Conservation (phyloP, 2,888 invertebrate genomes). For the Scaeva pyrastri region DNA sequence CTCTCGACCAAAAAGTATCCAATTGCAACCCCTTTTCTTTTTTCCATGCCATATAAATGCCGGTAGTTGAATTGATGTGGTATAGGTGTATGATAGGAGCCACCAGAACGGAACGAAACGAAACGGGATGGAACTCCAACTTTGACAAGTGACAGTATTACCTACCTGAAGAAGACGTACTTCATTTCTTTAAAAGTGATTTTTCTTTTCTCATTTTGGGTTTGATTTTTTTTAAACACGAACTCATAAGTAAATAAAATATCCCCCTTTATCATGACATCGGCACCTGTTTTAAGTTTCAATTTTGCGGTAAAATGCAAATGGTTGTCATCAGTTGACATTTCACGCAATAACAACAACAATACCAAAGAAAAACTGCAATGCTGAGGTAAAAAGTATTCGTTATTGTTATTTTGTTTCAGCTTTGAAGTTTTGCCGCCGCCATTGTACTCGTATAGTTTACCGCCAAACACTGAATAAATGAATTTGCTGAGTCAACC, state of each 20-base stretch:
- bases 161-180: conserved; percentile 43
- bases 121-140: background rate
- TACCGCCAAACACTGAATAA: conserved; percentile 39
- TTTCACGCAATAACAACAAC: conserved; percentile 6
- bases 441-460: background rate
- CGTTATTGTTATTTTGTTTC: conserved; percentile 8
- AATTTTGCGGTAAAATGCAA: conserved; percentile 42
- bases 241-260: conserved; percentile 16
- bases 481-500: conserved; percentile 29
- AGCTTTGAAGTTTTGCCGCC: conserved; percentile 67
- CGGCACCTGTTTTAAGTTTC: conserved; percentile 52
- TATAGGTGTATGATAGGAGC: too few relatives aligned
- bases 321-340: conserved; percentile 37
- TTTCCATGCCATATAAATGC: conserved; percentile 22
- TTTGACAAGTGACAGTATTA: conserved; percentile 62
- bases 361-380: conserved; percentile 28
- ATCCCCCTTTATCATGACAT: background rate
- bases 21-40: conserved; percentile 44
- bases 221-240: conserved; percentile 3
- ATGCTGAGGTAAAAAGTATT: conserved; percentile 30
- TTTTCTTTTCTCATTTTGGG: conserved; percentile 30
- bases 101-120: background rate
- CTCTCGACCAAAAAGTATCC: conserved; percentile 44
- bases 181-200: conserved; percentile 50
- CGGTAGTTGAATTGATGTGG: conserved; percentile 53